A percentile compares a stretch with the other conserved stretches of the same genome.
phyloP scores from a whole-genome alignment of 2,797 vertebrate genomes.

The Eurystomus glaucurus region DNA sequence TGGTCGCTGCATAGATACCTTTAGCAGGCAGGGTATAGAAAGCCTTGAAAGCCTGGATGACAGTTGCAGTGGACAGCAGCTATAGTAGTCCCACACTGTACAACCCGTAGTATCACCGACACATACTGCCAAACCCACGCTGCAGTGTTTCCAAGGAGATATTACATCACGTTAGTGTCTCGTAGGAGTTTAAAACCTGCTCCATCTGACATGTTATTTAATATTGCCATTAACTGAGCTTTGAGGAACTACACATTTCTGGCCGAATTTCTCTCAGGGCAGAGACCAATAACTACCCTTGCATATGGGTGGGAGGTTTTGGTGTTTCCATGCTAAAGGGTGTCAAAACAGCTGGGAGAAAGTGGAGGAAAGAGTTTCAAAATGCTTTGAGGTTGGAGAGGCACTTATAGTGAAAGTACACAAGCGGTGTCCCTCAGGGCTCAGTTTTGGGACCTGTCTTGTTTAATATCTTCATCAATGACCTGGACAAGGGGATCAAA shows the following conservation, averaged over 20 bases:
- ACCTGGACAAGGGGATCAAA: too few species aligned
- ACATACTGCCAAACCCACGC: neutral
- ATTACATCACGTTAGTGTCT: neutral
- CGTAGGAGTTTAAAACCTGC: neutral
- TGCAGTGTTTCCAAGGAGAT: constrained; percentile 77
- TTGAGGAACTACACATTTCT: neutral
- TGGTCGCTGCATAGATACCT: accelerated
- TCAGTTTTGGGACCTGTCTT: too few species aligned
- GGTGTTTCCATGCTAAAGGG: neutral
- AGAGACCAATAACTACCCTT: neutral
- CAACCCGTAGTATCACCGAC: neutral
- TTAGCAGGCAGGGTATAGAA: neutral
- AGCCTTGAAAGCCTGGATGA: neutral
- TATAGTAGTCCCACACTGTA: neutral
- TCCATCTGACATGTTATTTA: constrained; percentile 37
- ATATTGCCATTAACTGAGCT: constrained; percentile 1
- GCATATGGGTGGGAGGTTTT: neutral
- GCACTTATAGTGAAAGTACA: neutral
- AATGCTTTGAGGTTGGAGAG: neutral
- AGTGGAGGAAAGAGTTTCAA: neutral
- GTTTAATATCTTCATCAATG: too few species aligned
- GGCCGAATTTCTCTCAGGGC: neutral
- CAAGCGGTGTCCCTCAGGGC: too few species aligned
- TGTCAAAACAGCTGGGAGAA: neutral
- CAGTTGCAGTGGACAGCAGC: neutral